Evolutionary conservation across 35 echinoderm and acorn worm species (phyloP).

Genomic region (Eucidaris tribuloides): DNA sequence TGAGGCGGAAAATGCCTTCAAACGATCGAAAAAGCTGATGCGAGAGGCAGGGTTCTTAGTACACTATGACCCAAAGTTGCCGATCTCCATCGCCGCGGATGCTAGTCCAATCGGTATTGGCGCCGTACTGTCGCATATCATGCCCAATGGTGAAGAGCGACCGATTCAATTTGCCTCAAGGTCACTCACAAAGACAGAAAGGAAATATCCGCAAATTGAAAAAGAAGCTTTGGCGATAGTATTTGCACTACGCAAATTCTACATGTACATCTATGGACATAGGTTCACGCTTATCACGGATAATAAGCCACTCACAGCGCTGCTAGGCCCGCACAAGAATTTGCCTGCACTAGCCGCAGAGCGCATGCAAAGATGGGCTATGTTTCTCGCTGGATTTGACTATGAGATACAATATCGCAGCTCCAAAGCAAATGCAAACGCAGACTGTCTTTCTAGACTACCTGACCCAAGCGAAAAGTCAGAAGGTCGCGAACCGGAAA

Average conservation of each 20-base stretch:
- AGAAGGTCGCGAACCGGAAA: background rate
- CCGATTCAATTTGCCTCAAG: conserved; percentile 15
- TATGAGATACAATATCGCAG: conserved; percentile 50
- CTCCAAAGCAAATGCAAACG: conserved; percentile 28
- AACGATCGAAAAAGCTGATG: background rate
- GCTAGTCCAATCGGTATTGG: conserved; percentile 16
- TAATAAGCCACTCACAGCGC: conserved; percentile 24
- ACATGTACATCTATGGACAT: conserved; percentile 18
- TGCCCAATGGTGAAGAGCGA: conserved; percentile 19
- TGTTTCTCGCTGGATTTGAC: conserved; percentile 49
- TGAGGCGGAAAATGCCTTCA: background rate
- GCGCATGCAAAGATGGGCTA: conserved; percentile 34
- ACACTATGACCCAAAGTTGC: background rate
- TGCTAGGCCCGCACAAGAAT: conserved; percentile 45
- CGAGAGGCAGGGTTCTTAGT: background rate
- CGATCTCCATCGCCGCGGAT: conserved; percentile 35
- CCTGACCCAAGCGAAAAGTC: background rate
- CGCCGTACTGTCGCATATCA: conserved; percentile 24
- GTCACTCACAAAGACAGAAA: background rate
- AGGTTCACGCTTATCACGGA: conserved; percentile 16
- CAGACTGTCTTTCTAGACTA: background rate
- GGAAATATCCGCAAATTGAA: conserved; percentile 35
- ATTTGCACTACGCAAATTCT: conserved; percentile 3
- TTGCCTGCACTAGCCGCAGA: conserved; percentile 31
- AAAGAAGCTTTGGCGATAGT: conserved; percentile 25